Conservation (phyloP, 2,113 vertebrate species). For the Rhipidura dahli region DNA sequence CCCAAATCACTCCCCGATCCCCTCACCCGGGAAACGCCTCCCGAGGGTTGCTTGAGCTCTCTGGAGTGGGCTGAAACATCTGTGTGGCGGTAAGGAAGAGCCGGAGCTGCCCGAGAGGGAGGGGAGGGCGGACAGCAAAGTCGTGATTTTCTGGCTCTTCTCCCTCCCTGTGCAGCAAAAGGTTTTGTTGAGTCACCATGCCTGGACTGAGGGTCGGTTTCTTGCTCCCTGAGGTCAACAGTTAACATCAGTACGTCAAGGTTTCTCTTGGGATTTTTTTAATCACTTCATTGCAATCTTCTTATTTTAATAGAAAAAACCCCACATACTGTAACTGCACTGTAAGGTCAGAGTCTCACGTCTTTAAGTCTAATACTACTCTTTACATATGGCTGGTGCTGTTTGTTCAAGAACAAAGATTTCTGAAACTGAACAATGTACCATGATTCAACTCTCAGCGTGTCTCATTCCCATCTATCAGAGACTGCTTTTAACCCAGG, state of each 20-base stretch:
- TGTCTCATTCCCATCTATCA: not conserved
- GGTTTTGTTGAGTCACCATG: not conserved
- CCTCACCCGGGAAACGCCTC: not conserved
- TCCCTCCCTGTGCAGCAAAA: not conserved
- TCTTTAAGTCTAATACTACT: not conserved
- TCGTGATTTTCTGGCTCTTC: not conserved
- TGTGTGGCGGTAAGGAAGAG: not conserved
- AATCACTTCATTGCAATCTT: not conserved
- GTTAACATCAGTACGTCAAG: not conserved
- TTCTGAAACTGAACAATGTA: not conserved
- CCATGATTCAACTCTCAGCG: not conserved
- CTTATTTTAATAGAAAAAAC: not conserved
- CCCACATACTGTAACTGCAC: not conserved
- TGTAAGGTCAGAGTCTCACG: not conserved
- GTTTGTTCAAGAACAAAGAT: not conserved
- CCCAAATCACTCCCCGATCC: not conserved
- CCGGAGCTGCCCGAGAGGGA: not conserved
- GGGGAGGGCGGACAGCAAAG: not conserved
- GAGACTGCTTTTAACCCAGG: not conserved
- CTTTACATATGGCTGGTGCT: not conserved
- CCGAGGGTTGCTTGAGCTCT: not conserved
- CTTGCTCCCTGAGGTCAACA: not conserved
- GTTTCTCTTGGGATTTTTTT: not conserved
- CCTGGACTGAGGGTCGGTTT: not conserved
- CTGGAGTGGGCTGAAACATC: not conserved